Evolutionary conservation across 2,113 vertebrate genomes (phyloP).

Genomic region (Peromyscus leucopus): DNA sequence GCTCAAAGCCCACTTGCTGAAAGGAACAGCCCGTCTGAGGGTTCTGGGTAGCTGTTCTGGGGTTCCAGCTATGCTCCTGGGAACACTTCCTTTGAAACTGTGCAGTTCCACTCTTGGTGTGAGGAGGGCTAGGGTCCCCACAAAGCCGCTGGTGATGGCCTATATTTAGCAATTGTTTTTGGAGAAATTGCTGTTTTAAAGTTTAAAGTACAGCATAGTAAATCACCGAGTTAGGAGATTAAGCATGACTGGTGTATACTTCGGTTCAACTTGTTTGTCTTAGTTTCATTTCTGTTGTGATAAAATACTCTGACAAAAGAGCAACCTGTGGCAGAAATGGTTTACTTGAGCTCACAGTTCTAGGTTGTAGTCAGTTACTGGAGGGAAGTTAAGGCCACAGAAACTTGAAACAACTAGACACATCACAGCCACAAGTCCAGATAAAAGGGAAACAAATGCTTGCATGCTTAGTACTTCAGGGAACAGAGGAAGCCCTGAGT

Average conservation of each 20-base stretch:
- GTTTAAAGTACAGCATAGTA: background rate
- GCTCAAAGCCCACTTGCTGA: background rate
- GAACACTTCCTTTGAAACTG: background rate
- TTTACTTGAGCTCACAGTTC: background rate
- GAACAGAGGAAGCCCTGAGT: background rate
- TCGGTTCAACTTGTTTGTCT: background rate
- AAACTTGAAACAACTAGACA: background rate
- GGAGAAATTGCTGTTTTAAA: background rate
- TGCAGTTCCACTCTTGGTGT: accelerated
- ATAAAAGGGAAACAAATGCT: background rate
- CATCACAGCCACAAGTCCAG: background rate
- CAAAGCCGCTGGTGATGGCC: background rate
- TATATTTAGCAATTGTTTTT: background rate
- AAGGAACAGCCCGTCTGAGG: background rate
- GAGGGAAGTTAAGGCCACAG: background rate
- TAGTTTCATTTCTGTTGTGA: background rate
- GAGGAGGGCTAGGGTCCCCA: accelerated
- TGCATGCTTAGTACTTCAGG: background rate
- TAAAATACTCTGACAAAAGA: background rate
- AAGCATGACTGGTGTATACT: background rate
- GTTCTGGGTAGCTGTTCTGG: background rate
- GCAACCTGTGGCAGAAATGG: background rate
- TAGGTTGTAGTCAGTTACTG: background rate
- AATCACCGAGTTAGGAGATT: background rate
- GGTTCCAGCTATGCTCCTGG: background rate